phyloP scores from a whole-genome alignment of 2,113 vertebrate genomes.

The Oceanodroma tethys region DNA sequence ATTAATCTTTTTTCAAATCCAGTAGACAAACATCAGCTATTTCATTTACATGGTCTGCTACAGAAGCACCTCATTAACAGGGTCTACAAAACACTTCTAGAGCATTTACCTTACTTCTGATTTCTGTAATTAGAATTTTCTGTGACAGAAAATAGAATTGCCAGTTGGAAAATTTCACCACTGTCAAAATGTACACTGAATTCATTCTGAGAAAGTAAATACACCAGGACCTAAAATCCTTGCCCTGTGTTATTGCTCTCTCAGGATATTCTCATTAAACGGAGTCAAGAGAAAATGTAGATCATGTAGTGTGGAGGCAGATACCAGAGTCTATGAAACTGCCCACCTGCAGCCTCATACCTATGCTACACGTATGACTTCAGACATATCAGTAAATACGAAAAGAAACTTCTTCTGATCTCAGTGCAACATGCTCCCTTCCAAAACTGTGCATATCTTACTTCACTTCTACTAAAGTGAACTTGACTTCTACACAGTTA shows the following conservation, averaged over 20 bases:
- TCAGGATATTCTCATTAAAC: background rate
- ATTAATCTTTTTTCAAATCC: background rate
- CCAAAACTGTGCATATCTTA: background rate
- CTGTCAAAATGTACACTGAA: background rate
- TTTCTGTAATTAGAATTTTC: background rate
- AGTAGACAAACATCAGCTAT: background rate
- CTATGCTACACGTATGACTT: accelerated
- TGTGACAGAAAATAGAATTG: background rate
- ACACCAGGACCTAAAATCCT: background rate
- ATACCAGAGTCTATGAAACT: background rate
- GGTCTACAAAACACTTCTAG: background rate
- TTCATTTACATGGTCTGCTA: background rate
- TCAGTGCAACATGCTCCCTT: background rate
- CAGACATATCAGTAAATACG: background rate
- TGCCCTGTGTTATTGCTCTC: background rate
- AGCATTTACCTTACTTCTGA: background rate
- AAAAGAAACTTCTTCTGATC: background rate
- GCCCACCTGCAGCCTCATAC: background rate
- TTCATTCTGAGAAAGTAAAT: background rate
- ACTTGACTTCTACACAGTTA: background rate
- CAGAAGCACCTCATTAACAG: background rate
- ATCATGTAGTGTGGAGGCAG: background rate
- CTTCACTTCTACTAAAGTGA: background rate
- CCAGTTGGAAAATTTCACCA: background rate
- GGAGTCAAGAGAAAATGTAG: background rate